phyloP scores from a whole-genome alignment of 1,140 invertebrate species.

The Sycobia sp. region DNA sequence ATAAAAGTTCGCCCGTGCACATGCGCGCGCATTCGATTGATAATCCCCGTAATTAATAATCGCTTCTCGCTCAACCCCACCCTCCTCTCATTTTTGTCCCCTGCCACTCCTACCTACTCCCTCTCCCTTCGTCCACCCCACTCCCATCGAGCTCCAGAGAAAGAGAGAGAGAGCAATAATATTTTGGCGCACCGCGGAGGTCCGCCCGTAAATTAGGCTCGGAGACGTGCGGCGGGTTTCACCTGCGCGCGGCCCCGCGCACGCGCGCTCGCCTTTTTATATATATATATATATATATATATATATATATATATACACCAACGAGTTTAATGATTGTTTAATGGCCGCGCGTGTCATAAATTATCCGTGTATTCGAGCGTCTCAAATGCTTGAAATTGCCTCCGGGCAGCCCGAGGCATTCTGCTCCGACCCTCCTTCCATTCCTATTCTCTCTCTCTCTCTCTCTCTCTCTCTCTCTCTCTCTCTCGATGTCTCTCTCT shows the following conservation, averaged over 20 bases:
- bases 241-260: constrained; percentile 48
- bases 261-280: constrained; percentile 36
- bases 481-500: too few species aligned
- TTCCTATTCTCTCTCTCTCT: constrained; percentile 34
- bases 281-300: too few species aligned
- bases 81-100: too few species aligned
- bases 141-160: too few species aligned
- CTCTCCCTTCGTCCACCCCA: not conserved
- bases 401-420: constrained; percentile 41
- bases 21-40: too few species aligned
- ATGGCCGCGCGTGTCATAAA: constrained; percentile 61
- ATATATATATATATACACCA: constrained; percentile 60
- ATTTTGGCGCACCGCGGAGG: constrained; percentile 57
- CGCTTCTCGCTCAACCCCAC: too few species aligned
- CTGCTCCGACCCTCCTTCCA: not conserved
- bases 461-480: constrained; percentile 15
- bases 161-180: constrained; percentile 61
- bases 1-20: too few species aligned
- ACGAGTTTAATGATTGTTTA: constrained; percentile 65
- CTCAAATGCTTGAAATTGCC: constrained; percentile 61
- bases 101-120: too few species aligned
- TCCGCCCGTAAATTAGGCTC: constrained; percentile 60
- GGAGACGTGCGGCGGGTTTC: constrained; percentile 52
- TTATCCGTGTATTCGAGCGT: constrained; percentile 59
- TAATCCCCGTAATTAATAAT: constrained; percentile 22